Evolutionary conservation across 2,888 invertebrate genomes (phyloP), one percentile per base, ranked within the genome.

Genomic region (Apotomis turbidana): DNA sequence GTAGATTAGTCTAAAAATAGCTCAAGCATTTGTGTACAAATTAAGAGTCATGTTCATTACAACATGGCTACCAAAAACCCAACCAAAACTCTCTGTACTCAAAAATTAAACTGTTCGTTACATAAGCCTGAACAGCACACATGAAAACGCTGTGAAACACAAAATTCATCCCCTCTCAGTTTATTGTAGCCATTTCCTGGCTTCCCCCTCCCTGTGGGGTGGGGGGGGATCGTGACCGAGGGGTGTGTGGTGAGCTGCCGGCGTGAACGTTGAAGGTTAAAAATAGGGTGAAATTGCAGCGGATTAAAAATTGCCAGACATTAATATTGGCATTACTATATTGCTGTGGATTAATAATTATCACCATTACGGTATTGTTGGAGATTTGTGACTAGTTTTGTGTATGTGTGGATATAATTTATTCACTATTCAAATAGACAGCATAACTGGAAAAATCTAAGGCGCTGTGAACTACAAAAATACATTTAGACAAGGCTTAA

Each of bases 171-270:
- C 76, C 80, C 49, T 78, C 75, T 71, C 80, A 76, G 79, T 86
- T 85, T 85, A 85, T 84, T 83, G 83, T 83, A 81, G 81, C 82
- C 78, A 82, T 84, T 83, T 81, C 82, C 83, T 80, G 79, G 78
- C 5, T 3, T 10, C 49, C 38, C 55, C 67, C 61, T 81, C 79
- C 80, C 83, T 78, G 79, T 80, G 36, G 10, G 12, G 54, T 15
- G 77, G 78, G 79, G 76, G 76, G 75, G 76, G 12, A 76, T 81
- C 79, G 78, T 78, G 78, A 78, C 78, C 78, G 78, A 41, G 4
- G 55, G 64, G 66, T 38, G 62, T 58, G 71, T 68, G 68, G 67
- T 52, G 36, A 68, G 58, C 68, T 49, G 67, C 55, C 71, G 15
- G 68, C 61, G 62, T 52, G 62, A 68, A 61, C 66, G 49, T 49